Percentiles rank a stretch among this genome's conserved stretches.
Evolutionary conservation across 2,113 vertebrate species (phyloP).

Genomic region (Crocuta crocuta): DNA sequence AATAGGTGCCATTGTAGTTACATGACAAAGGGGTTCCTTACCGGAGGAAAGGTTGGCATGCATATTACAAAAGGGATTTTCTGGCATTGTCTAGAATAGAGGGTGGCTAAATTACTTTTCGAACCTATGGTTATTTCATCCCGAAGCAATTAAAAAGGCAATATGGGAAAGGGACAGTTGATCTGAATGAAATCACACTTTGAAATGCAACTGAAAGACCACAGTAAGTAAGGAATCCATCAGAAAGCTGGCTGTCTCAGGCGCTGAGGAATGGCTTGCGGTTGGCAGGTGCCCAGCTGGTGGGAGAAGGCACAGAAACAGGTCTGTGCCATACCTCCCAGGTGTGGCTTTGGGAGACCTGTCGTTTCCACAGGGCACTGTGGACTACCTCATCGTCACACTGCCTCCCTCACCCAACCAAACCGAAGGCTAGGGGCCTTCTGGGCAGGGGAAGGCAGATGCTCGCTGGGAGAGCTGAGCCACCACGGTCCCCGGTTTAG

Average conservation of each 20-base stretch:
- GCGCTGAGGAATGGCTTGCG: background rate
- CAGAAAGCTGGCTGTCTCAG: background rate
- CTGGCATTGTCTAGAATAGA: background rate
- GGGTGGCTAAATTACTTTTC: background rate
- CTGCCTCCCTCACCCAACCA: background rate
- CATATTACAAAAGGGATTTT: background rate
- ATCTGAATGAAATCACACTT: background rate
- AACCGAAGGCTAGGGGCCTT: background rate
- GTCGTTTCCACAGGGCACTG: background rate
- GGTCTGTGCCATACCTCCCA: background rate
- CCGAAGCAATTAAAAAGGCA: background rate
- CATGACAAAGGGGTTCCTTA: background rate
- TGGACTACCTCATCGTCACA: background rate
- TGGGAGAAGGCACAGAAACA: background rate
- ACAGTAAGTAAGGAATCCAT: background rate
- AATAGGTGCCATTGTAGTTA: background rate
- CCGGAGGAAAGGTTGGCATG: background rate
- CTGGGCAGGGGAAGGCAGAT: background rate
- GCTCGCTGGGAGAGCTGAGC: background rate
- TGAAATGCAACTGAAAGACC: background rate
- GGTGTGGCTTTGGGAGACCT: background rate
- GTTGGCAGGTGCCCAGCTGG: background rate
- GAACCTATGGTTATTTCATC: background rate
- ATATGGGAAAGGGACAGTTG: accelerated
- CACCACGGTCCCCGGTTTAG: background rate